Conservation (phyloP, 2,113 vertebrate species). For the Antechinus stuartii region DNA sequence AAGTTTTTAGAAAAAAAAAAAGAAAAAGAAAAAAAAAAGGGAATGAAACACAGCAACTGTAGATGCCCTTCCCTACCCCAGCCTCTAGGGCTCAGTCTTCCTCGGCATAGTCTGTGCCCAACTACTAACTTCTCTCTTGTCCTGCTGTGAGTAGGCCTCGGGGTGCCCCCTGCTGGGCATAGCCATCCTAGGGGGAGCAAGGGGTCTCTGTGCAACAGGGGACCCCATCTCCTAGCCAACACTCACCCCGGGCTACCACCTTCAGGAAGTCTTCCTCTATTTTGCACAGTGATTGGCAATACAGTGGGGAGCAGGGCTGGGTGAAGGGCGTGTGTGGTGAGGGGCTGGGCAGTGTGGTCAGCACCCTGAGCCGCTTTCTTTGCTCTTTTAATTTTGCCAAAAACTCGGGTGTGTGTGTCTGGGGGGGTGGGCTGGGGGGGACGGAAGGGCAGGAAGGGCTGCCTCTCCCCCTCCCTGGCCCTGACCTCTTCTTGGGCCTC, state of each 20-base stretch:
- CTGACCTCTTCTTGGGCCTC: not conserved
- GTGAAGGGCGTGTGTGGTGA: not conserved
- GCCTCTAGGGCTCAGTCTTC: constrained; percentile 60
- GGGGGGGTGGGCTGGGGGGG: not conserved
- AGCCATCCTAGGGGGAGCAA: constrained; percentile 58
- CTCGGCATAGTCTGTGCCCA: constrained; percentile 19
- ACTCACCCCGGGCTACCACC: not conserved
- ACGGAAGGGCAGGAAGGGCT: constrained; percentile 10
- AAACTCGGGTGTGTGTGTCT: not conserved
- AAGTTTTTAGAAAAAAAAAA: constrained; percentile 77
- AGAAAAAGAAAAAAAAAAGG: constrained; percentile 49
- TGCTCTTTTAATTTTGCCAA: constrained; percentile 8
- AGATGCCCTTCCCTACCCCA: constrained; percentile 32
- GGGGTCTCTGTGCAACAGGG: not conserved
- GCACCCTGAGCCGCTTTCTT: not conserved
- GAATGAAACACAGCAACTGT: constrained; percentile 79
- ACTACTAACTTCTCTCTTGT: not conserved
- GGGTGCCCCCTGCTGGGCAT: constrained; percentile 27
- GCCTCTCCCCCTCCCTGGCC: not conserved
- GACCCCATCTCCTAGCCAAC: constrained; percentile 22
- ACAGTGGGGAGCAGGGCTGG: not conserved
- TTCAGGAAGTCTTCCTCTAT: constrained; percentile 72
- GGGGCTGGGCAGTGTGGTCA: not conserved
- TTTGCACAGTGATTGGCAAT: constrained; percentile 72
- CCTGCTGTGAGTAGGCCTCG: not conserved